Evolutionary conservation across 2,797 vertebrate species (phyloP), one percentile per base, ranked within the genome.

Genomic region (Dendrocincla tyrannina): DNA sequence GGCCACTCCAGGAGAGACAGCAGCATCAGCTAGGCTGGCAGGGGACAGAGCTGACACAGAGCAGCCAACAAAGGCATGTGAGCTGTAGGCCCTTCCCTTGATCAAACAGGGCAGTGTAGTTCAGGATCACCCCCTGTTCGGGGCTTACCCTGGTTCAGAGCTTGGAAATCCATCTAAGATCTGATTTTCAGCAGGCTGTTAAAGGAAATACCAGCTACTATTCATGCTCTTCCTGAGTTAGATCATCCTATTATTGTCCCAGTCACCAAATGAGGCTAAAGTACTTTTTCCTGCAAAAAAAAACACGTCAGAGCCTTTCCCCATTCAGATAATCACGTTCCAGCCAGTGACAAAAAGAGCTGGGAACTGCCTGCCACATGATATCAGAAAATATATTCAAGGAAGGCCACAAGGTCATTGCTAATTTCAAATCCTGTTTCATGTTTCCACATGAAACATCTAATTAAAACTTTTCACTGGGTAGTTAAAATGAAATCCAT

Each of bases 381-480:
- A 4, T 25, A 67, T 63, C 49, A 50, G 47, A 85, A 93, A 90
- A 81, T 79, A 42, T 22, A 94, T 91, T 92, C 1, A 0, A 93
- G 77, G 85, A 82, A 89, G 76, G 46, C 58, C 0, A 0, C 70
- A 64, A 87, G 91, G 83, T 85, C 87, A 56, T 27, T 56, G 66
- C 55, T 91, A 88, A 93, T 96, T 97, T 95, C 91, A 90, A 95
- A 68, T 37, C 74, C 74, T 47, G 74, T 93, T 96, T 96, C 82
- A 93, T 93, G 88, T 92, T 96, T 94, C 79, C 87, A 93, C 88
- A 49, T 93, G 91, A 93, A 96, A 95, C 74, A 83, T 63, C 93
- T 93, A 97, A 95, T 95, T 96, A 95, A 91, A 95, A 88, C 80
- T 96, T 95, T 95, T 95, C 91, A 73, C 63, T 37, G 60, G 23